Conservation (phyloP, 2,113 vertebrate genomes). For the Actinemys pallida region DNA sequence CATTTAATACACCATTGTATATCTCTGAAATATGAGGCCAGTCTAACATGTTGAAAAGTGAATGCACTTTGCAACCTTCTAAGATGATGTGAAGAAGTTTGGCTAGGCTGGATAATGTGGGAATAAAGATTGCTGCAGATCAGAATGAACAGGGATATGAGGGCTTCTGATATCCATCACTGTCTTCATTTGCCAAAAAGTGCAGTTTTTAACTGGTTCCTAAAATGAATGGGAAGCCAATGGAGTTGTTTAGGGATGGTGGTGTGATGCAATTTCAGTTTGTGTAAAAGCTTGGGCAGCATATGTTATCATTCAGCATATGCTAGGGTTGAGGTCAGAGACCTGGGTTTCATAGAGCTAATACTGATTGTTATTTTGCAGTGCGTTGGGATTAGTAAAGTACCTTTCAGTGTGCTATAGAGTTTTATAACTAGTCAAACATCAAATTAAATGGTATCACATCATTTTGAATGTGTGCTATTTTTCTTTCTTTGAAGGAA, state of each 20-base stretch:
- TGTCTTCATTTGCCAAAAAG: neutral
- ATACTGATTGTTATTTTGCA: neutral
- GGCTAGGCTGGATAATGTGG: neutral
- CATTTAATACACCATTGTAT: neutral
- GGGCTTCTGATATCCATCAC: neutral
- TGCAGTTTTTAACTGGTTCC: neutral
- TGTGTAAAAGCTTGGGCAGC: neutral
- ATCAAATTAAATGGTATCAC: neutral
- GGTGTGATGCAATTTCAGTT: neutral
- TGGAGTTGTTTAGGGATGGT: fast-evolving
- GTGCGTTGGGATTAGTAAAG: neutral
- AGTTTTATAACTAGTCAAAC: neutral
- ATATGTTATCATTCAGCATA: neutral
- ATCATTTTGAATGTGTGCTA: neutral
- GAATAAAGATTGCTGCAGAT: neutral
- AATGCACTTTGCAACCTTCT: neutral
- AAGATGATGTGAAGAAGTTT: neutral
- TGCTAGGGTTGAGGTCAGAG: neutral
- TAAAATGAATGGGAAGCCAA: neutral
- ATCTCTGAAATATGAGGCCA: neutral
- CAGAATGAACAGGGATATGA: neutral
- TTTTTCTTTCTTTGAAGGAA: neutral
- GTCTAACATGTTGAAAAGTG: neutral
- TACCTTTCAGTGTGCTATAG: neutral
- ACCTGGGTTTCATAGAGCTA: neutral